Base-by-base conservation (phyloP, 2,888 invertebrate genomes). In the Dryobota labecula region DNA sequence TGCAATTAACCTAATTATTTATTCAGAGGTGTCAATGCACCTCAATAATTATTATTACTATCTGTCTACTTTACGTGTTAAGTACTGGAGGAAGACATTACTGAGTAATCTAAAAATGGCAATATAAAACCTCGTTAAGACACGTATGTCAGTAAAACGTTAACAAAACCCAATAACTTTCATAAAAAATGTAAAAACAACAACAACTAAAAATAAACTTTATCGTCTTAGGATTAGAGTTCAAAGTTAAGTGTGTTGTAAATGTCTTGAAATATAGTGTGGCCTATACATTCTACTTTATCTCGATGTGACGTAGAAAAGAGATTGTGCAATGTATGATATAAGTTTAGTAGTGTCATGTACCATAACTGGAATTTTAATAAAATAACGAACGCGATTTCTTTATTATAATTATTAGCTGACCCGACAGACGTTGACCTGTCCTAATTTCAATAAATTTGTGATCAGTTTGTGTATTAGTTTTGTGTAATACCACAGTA, bases 301-400 rank as follows among this genome's bases (percentile, higher is more conserved):
- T 84, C 72, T 47, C 4, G 1, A 5, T 33, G 38, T 83, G 82
- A 73, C 70, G 84, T 73, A 69, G 63, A 36, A 67, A 43, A 45
- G 24, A 38, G 56, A 65, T 78, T 70, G 60, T 56, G 82, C 18
- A 81, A 78, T 47, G 43, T 57, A 18, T 78, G 68, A 72, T 78
- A 70, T 62, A 66, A 79, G 68, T 74, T 79, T 41, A 70, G 47
- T 70, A 63, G 82, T 75, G 70, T 78, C 82, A 78, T 66, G 13
- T 57, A 30, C 11, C 30, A 27, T 43, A 24, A 43, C 5, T 51
- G n/a, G 30, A 43, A 58, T 33, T 18, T 4, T 11, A 18, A 41
- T 27, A 43, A 27, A 18, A 41, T 27, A 43, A 30, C 13, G 11
- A 13, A 33, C 13, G 2, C 13, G 7, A 73, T 41, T 61, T 49